phyloP scores from a whole-genome alignment of 2,797 vertebrate species.

The Myotis myotis region DNA sequence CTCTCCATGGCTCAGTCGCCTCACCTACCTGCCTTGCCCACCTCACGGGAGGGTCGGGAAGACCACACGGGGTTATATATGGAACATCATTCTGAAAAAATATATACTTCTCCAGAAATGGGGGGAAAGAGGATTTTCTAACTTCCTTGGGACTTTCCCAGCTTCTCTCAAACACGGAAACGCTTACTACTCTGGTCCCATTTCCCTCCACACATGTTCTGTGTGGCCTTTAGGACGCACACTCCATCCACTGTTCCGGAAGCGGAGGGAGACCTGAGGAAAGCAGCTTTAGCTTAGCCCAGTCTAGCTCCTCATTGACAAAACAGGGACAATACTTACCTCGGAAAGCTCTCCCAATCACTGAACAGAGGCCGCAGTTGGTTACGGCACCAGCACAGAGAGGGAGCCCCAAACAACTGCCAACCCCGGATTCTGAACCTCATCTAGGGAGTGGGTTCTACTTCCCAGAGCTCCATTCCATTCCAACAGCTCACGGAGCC shows the following conservation, averaged over 20 bases:
- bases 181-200: neutral
- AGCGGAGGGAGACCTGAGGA: neutral
- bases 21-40: neutral
- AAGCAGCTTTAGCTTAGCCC: neutral
- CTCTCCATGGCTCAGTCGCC: neutral
- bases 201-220: neutral
- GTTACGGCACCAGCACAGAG: neutral
- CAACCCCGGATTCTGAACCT: neutral
- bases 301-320: neutral
- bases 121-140: neutral
- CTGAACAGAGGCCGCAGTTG: neutral
- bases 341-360: neutral
- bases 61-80: neutral
- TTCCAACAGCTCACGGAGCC: neutral
- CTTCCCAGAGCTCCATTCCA: neutral
- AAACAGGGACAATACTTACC: conserved; percentile 41
- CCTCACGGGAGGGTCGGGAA: neutral
- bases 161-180: neutral
- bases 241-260: neutral
- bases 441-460: neutral
- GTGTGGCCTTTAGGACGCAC: fast-evolving
- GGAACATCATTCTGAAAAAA: neutral
- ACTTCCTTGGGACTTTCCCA: neutral
- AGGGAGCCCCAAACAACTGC: neutral
- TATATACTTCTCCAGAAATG: neutral